Base-by-base conservation (phyloP, 2,797 vertebrate genomes). In the Peromyscus melanophrys region DNA sequence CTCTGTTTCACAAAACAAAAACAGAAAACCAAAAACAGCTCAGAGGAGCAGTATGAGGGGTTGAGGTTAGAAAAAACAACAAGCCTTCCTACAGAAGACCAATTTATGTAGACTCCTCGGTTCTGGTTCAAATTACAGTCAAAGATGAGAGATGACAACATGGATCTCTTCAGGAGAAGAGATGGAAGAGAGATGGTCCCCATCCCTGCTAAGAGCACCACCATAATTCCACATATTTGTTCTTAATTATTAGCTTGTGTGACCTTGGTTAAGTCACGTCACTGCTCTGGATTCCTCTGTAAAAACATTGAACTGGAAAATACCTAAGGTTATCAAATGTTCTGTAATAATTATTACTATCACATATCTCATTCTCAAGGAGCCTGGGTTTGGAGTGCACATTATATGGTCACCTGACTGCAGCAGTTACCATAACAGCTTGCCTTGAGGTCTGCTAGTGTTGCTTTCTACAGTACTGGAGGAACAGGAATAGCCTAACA, bases 291-390 rank as follows among this genome's bases (percentile, higher is more conserved):
- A 69, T 43, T 81, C 59, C 23, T 80, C 61, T 27, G 13, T 88
- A 75, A 67, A 11, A 92, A 89, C 34, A 2, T 34, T 37, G 86
- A 92, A 52, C 43, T 61, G 90, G 75, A 89, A 95, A 88, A 34
- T 57, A 78, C 25, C n/a, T 82, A 92, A 37, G 19, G 11, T 55
- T 71, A 52, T 73, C 57, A 8, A 27, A 17, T 43, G 12, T 49
- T 46, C 75, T 80, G 17, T 8, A 10, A 29, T 55, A 73, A 82
- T 88, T n/a, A 92, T 81, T 57, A 90, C 69, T 11, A 55, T 59
- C 17, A 29, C 17, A 73, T 9, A 75, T 17, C 69, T 92, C 69
- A 67, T 63, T 89, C 25, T 92, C 55, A 1, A 34, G 27, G 6
- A 55, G 16, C 88, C 78, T 55, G 19, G 43, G 55, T 92, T 95